phyloP scores from a whole-genome alignment of 2,888 invertebrate species.

The Acanthosepion lycidas region DNA sequence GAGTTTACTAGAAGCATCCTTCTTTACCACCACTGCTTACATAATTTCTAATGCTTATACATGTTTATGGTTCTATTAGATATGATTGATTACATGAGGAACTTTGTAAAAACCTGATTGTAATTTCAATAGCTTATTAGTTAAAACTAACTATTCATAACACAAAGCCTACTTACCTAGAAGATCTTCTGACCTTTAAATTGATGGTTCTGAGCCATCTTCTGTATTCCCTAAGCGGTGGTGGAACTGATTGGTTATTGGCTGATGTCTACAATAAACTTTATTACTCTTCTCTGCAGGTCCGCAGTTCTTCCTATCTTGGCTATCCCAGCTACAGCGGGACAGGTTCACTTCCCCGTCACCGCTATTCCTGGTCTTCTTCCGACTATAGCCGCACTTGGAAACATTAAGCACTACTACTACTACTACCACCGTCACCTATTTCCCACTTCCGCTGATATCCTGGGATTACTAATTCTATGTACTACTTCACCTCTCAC shows the following conservation, averaged over 20 bases:
- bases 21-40: constrained; percentile 23
- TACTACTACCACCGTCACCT: constrained; percentile 25
- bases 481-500: constrained; percentile 43
- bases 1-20: neutral
- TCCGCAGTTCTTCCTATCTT: constrained; percentile 44
- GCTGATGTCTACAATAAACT: constrained; percentile 42
- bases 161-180: neutral
- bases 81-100: neutral
- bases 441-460: constrained; percentile 36
- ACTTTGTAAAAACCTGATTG: neutral
- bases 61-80: neutral
- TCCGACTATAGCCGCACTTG: constrained; percentile 46
- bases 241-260: constrained; percentile 35
- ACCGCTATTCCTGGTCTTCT: constrained; percentile 45
- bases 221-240: neutral
- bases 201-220: neutral
- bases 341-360: constrained; percentile 47
- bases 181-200: neutral
- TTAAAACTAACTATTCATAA: neutral
- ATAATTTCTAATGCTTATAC: neutral
- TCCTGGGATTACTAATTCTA: constrained; percentile 40
- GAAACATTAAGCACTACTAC: constrained; percentile 44
- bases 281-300: constrained; percentile 47
- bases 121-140: neutral
- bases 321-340: constrained; percentile 45